Evolutionary conservation across 2,113 vertebrate species (phyloP).

Genomic region (Desmodus rotundus): DNA sequence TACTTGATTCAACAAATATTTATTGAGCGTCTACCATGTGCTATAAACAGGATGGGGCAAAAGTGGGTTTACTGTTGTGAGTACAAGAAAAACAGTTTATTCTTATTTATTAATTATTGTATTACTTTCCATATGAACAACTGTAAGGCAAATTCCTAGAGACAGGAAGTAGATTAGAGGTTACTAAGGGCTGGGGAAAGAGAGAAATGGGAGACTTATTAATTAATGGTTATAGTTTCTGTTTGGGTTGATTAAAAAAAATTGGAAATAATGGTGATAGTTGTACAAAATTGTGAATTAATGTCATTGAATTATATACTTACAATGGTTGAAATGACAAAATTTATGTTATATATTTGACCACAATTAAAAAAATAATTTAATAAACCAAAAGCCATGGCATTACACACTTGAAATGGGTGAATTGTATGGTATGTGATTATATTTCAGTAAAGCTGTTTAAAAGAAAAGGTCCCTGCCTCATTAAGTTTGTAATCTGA

Average conservation of each 20-base stretch:
- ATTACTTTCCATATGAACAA: not conserved
- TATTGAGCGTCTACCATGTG: not conserved
- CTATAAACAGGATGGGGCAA: not conserved
- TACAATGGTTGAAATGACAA: not conserved
- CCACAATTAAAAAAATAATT: not conserved
- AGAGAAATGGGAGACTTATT: not conserved
- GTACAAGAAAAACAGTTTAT: not conserved
- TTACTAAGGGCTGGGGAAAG: not conserved
- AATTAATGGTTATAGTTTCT: not conserved
- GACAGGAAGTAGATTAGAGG: not conserved
- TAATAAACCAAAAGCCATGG: not conserved
- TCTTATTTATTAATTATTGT: not conserved
- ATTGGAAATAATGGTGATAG: not conserved
- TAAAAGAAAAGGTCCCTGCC: not conserved
- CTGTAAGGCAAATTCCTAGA: not conserved
- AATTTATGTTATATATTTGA: not conserved
- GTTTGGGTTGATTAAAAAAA: not conserved
- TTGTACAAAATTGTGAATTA: not conserved
- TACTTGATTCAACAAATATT: not conserved
- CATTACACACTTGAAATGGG: not conserved
- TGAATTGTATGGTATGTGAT: not conserved
- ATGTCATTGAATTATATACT: not conserved
- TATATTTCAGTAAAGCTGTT: not conserved
- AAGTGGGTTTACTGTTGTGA: not conserved
- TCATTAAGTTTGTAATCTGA: not conserved